Percentiles rank a stretch among this genome's conserved stretches.
Evolutionary conservation across 2,888 invertebrate species (phyloP).

Genomic region (Drosophila ezoana): DNA sequence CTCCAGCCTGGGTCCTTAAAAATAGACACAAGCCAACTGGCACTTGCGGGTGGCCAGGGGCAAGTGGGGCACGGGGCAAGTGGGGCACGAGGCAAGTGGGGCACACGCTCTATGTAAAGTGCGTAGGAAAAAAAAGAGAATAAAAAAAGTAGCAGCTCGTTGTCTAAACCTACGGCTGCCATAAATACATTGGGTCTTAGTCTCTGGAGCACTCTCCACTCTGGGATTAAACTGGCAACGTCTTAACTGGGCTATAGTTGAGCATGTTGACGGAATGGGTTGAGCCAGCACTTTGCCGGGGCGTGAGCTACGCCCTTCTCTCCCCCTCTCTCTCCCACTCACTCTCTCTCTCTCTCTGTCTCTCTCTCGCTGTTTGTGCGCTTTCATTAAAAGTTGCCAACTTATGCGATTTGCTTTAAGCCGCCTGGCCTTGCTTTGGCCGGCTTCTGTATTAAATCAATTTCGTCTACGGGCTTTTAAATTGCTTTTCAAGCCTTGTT

Average conservation of each 20-base stretch:
- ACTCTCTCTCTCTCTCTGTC: background rate
- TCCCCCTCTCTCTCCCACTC: background rate
- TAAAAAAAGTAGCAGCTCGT: conserved; percentile 31
- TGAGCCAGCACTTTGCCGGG: background rate
- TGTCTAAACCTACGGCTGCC: conserved; percentile 57
- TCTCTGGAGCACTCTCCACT: conserved; percentile 66
- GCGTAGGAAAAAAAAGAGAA: conserved; percentile 2
- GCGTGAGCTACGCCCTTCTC: conserved; percentile 8
- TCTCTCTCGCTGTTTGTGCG: conserved; percentile 2
- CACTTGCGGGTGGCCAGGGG: background rate
- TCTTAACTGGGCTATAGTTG: conserved; percentile 73
- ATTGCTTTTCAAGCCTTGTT: conserved; percentile 42
- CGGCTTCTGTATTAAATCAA: conserved; percentile 46
- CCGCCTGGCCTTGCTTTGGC: conserved; percentile 16
- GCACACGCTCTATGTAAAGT: conserved; percentile 50
- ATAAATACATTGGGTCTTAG: conserved; percentile 78
- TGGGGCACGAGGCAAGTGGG: background rate
- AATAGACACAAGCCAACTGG: conserved; percentile 58
- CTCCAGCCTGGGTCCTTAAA: conserved; percentile 54
- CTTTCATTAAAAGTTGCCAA: conserved; percentile 70
- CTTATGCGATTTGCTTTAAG: conserved; percentile 75
- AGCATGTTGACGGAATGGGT: conserved; percentile 19
- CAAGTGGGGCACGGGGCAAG: background rate
- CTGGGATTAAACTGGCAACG: conserved; percentile 72
- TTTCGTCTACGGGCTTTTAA: conserved; percentile 39